Base-by-base conservation (phyloP, 2,113 vertebrate genomes). In the Tetrax tetrax region DNA sequence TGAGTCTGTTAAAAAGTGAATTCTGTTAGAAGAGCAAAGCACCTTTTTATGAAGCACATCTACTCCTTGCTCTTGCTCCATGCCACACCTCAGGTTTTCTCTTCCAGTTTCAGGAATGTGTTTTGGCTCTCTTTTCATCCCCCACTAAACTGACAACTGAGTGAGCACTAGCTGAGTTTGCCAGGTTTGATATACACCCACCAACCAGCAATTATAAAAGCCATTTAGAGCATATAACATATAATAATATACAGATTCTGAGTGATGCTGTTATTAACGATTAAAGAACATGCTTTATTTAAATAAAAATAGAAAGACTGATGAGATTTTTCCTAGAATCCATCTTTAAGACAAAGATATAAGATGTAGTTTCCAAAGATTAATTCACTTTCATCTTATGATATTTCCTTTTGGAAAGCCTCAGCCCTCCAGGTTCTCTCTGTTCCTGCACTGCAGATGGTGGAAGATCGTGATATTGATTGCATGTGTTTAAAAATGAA, bases 351-450 rank as follows among this genome's bases (percentile, higher is more conserved):
- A 53, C 33, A 87, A 87, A 91, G 66, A 71, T 28, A 60, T 12
- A 53, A 87, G 57, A 57, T 76, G 35, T 35, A 56, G 38, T 82
- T 96, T 95, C 57, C 83, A 82, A 71, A 78, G 38, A 77, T 53
- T 75, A 94, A 56, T 82, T 91, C 33, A 15, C 57, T 82, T 85
- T 95, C 41, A 61, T 82, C 48, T 95, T 83, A 60, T 6, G 56
- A 87, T 96, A 89, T 87, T 95, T 97, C 81, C 78, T 82, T 85
- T 93, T 87, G 84, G 70, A 91, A 91, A 85, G 45, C 38, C 51
- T 91, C 77, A 83, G 0, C 33, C n/a, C 45, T 96, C 37, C 70
- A 83, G 66, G 59, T 97, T 95, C 53, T 93, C 66, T 87, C 53
- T 0, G 3, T 84, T 94, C 87, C 91, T 95, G 93, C 35, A 37